phyloP scores from a whole-genome alignment of 2,797 vertebrate species.

The Nannoperca australis region DNA sequence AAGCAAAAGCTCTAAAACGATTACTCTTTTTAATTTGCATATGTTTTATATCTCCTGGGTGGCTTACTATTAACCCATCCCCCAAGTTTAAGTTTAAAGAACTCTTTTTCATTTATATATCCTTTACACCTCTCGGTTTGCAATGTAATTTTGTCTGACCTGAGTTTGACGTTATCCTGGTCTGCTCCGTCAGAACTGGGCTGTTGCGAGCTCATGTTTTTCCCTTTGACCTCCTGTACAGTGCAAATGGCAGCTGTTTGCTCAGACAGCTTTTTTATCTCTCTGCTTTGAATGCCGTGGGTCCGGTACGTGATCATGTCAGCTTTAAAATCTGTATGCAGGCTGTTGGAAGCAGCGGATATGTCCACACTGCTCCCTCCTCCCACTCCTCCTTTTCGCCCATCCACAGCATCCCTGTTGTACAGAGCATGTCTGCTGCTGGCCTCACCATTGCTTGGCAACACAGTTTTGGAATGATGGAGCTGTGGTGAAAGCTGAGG shows the following conservation, averaged over 20 bases:
- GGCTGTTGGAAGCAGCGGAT: conserved; percentile 55
- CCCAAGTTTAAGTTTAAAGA: neutral
- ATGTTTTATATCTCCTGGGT: neutral
- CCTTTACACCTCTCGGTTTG: neutral
- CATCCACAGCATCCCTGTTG: conserved; percentile 65
- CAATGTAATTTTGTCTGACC: conserved; percentile 67
- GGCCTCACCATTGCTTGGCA: conserved; percentile 83
- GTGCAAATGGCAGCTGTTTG: conserved; percentile 74
- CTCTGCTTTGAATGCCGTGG: conserved; percentile 58
- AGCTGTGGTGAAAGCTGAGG: conserved; percentile 54
- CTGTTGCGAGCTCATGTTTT: conserved; percentile 35
- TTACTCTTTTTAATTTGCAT: neutral
- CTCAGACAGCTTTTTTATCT: conserved; percentile 78
- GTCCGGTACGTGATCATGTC: conserved; percentile 59
- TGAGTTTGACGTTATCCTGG: conserved; percentile 68
- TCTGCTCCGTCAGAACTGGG: conserved; percentile 32
- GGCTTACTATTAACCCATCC: neutral
- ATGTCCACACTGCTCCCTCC: conserved; percentile 61
- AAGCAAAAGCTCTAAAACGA: neutral
- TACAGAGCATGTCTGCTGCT: conserved; percentile 64
- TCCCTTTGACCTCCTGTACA: conserved; percentile 65
- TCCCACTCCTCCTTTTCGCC: conserved; percentile 65
- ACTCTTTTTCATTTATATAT: neutral
- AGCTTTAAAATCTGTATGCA: conserved; percentile 34
- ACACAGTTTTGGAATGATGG: conserved; percentile 70